Percentiles rank a stretch among this genome's conserved stretches.
Evolutionary conservation across 2,113 vertebrate genomes (phyloP).

Genomic region (Amblyornis subalaris): DNA sequence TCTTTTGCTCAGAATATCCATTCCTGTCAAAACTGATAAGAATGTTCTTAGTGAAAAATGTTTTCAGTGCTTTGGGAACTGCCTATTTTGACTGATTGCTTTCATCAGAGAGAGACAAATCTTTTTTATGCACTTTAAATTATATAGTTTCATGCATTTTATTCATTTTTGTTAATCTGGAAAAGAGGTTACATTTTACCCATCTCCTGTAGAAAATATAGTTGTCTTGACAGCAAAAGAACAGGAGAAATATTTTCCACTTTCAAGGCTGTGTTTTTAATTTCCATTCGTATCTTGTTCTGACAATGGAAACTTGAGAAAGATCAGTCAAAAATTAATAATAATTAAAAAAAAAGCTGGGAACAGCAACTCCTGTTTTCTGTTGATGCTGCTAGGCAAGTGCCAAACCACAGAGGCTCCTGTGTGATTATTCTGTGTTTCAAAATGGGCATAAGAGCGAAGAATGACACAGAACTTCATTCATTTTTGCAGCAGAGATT

Average conservation of each 20-base stretch:
- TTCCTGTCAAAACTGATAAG: constrained; percentile 6
- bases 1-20: not conserved
- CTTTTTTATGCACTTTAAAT: constrained; percentile 13
- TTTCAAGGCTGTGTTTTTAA: not conserved
- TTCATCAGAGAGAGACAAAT: constrained; percentile 39
- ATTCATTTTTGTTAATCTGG: not conserved
- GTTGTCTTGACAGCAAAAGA: constrained; percentile 39
- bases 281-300: constrained; percentile 7
- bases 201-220: not conserved
- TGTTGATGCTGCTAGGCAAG: not conserved
- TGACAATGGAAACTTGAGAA: constrained; percentile 5
- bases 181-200: constrained; percentile 27
- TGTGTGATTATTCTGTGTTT: not conserved
- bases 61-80: not conserved
- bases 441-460: not conserved
- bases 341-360: not conserved
- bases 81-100: constrained; percentile 36
- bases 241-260: not conserved
- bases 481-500: not conserved
- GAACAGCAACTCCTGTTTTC: not conserved
- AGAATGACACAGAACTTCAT: not conserved
- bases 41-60: not conserved
- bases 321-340: not conserved
- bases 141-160: not conserved
- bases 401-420: not conserved